A percentile compares a stretch with the other conserved stretches of the same genome.
Conservation (phyloP, 2,113 vertebrate species). For the Upupa epops region DNA sequence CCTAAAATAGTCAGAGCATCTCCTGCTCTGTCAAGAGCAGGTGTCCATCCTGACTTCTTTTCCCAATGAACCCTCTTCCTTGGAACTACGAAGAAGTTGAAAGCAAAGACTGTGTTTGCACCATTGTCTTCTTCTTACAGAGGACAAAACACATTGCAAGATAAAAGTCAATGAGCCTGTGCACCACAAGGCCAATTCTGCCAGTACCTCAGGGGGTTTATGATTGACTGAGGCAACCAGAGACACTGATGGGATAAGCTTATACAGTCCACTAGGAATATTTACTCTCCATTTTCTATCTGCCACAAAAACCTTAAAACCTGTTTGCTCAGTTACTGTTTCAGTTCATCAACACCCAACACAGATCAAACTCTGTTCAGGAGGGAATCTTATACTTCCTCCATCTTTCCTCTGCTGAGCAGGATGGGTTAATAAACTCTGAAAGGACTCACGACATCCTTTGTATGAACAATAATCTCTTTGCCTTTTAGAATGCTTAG, state of each 20-base stretch:
- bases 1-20: background rate
- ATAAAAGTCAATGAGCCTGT: slow-evolving; percentile 56
- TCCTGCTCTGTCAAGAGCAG: background rate
- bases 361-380: background rate
- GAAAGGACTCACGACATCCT: background rate
- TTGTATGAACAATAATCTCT: background rate
- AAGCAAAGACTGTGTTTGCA: background rate
- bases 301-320: slow-evolving; percentile 50
- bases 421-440: background rate
- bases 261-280: slow-evolving; percentile 27
- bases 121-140: background rate
- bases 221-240: slow-evolving; percentile 51
- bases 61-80: background rate
- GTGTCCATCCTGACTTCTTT: background rate
- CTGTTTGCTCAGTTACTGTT: slow-evolving; percentile 33
- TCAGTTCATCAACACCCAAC: slow-evolving; percentile 39
- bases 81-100: background rate
- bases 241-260: slow-evolving; percentile 33
- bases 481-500: background rate
- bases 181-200: background rate
- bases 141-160: slow-evolving; percentile 42
- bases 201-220: background rate
- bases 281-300: slow-evolving; percentile 53
- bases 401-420: background rate
- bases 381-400: background rate